These are phyloP conservation scores for Ciconia boyciana DNA, from an alignment of 2,113 vertebrate species.

Conservation along the genomic window DNA sequence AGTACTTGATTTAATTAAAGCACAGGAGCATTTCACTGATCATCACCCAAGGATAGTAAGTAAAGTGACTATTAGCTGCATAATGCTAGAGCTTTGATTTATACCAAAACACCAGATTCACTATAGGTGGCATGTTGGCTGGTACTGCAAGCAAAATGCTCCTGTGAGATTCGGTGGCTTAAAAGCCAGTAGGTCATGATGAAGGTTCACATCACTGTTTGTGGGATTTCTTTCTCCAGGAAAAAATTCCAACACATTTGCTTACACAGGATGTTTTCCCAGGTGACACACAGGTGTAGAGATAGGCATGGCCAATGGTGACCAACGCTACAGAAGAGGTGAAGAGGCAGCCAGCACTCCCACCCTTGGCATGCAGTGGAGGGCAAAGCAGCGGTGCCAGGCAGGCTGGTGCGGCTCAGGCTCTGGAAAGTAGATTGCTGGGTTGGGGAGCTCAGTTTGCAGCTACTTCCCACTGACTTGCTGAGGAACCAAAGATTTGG, in stretches of 20 bases:
- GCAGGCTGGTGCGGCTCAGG: neutral
- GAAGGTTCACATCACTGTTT: neutral
- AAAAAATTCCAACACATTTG: neutral
- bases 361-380: neutral
- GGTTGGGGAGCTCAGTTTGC: neutral
- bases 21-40: neutral
- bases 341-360: no score
- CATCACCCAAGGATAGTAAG: neutral
- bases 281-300: neutral
- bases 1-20: neutral
- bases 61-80: neutral
- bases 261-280: fast-evolving
- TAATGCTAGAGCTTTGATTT: neutral
- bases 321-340: neutral
- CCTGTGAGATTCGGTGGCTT: neutral
- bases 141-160: neutral
- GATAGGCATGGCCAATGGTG: neutral
- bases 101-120: neutral
- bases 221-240: neutral
- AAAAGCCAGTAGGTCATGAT: neutral
- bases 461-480: neutral
- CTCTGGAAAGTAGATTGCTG: neutral
- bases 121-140: neutral
- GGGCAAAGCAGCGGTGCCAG: neutral
- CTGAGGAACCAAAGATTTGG: neutral